phyloP scores from a whole-genome alignment of 2,888 invertebrate genomes.

The Hydriomena furcata region DNA sequence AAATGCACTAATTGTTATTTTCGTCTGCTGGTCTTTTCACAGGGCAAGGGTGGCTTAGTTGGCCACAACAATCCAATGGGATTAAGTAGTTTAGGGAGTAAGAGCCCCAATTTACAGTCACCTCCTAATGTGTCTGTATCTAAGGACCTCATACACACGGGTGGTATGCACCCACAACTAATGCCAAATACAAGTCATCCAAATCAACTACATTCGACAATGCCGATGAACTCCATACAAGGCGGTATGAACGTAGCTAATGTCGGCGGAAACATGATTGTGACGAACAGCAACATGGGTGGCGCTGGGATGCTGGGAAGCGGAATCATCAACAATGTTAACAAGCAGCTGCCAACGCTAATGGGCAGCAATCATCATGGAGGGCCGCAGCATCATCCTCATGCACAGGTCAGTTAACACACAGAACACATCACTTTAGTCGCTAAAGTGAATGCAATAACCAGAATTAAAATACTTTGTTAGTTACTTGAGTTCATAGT shows the following conservation, averaged over 20 bases:
- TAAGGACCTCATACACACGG: slow-evolving; percentile 87
- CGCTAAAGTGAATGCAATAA: no score
- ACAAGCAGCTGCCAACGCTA: slow-evolving; percentile 88
- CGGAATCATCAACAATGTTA: slow-evolving; percentile 89
- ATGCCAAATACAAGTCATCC: slow-evolving; percentile 90
- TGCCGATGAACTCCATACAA: slow-evolving; percentile 89
- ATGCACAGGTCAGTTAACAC: slow-evolving; percentile 68
- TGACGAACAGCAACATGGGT: slow-evolving; percentile 89
- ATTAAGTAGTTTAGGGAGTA: slow-evolving; percentile 90
- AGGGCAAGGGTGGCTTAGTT: slow-evolving; percentile 88
- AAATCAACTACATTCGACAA: slow-evolving; percentile 80
- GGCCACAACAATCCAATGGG: slow-evolving; percentile 89
- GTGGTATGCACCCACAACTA: slow-evolving; percentile 87
- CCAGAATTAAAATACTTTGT: no score
- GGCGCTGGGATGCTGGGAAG: slow-evolving; percentile 88
- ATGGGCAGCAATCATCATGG: slow-evolving; percentile 84
- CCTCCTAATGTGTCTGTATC: slow-evolving; percentile 92
- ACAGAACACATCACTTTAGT: background rate
- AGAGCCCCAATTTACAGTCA: slow-evolving; percentile 93
- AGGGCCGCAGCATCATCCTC: slow-evolving; percentile 69
- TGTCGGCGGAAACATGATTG: slow-evolving; percentile 89
- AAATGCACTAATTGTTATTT: slow-evolving; percentile 58
- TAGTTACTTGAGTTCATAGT: no score
- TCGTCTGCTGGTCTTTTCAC: slow-evolving; percentile 78
- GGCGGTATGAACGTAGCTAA: slow-evolving; percentile 87